Percentiles rank a stretch among this genome's conserved stretches.
Conservation (phyloP, 2,113 vertebrate species). For the Scopus umbretta region DNA sequence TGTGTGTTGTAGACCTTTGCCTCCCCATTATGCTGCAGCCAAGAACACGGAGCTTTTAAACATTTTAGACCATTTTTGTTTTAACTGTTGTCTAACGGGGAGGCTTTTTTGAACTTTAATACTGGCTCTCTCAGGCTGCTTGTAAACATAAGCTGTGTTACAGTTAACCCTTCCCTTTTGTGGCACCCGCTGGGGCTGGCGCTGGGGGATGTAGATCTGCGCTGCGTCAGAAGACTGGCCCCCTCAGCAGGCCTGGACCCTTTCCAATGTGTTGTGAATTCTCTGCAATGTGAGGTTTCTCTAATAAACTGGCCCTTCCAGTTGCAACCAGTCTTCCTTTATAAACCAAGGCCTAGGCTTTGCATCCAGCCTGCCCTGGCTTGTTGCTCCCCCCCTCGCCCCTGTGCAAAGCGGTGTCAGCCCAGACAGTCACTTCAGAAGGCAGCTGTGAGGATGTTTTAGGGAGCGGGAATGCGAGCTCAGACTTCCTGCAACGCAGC, state of each 20-base stretch:
- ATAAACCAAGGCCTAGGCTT: background rate
- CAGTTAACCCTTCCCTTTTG: slow-evolving; percentile 9
- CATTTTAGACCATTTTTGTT: slow-evolving; percentile 35
- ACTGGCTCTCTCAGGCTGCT: slow-evolving; percentile 66
- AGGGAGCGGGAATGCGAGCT: background rate
- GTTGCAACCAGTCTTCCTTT: slow-evolving; percentile 55
- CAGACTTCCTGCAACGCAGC: background rate
- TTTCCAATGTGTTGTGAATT: slow-evolving; percentile 54
- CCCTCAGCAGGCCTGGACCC: slow-evolving; percentile 5
- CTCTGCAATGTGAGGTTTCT: slow-evolving; percentile 58
- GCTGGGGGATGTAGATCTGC: background rate
- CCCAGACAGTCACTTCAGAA: background rate
- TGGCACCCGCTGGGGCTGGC: background rate
- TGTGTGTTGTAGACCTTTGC: slow-evolving; percentile 46
- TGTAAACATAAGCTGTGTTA: slow-evolving; percentile 51
- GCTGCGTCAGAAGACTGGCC: background rate
- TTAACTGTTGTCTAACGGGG: slow-evolving; percentile 11
- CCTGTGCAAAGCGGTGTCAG: background rate
- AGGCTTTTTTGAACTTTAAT: slow-evolving; percentile 20
- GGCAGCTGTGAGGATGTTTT: background rate
- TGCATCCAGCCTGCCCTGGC: background rate
- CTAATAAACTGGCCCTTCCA: slow-evolving; percentile 66
- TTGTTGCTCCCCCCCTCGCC: background rate
- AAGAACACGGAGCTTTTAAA: slow-evolving; percentile 29
- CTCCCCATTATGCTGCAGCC: slow-evolving; percentile 40